These are phyloP conservation scores for Mystacornis crossleyi DNA, from an alignment of 2,113 vertebrate genomes.

Conservation along the genomic window DNA sequence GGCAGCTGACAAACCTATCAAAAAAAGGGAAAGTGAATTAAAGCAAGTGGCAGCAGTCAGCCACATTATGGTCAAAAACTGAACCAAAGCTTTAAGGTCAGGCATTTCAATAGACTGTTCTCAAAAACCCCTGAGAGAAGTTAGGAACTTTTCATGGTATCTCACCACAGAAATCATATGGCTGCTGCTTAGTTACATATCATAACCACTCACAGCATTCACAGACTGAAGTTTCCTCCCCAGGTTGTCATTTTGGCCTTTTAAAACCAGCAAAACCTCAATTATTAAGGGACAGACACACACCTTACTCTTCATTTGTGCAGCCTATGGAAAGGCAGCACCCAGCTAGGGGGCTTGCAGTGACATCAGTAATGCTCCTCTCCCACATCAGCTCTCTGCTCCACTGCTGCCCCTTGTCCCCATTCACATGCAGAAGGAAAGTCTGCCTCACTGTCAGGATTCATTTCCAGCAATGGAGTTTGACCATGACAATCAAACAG, in stretches of 20 bases:
- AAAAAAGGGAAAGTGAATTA: background rate
- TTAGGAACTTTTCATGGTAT: background rate
- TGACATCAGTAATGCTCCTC: background rate
- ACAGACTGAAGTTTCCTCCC: background rate
- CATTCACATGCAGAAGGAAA: background rate
- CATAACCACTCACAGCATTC: background rate
- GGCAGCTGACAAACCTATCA: constrained; percentile 80
- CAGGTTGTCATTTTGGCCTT: background rate
- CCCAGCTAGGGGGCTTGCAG: background rate
- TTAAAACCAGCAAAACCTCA: background rate
- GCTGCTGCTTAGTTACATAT: background rate
- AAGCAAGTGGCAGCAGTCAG: background rate
- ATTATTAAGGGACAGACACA: background rate
- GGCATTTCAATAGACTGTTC: background rate
- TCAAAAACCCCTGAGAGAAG: background rate
- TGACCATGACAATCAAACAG: background rate
- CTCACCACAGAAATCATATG: background rate
- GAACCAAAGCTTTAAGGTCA: background rate
- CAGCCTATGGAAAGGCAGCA: background rate
- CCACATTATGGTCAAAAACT: background rate
- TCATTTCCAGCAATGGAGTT: constrained; percentile 3
- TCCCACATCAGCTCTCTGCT: background rate
- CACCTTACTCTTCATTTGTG: background rate
- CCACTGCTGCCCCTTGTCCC: background rate
- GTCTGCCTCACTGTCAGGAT: background rate